Base-by-base conservation (phyloP, 1,140 invertebrate genomes). In the Zaprionus davidi region DNA sequence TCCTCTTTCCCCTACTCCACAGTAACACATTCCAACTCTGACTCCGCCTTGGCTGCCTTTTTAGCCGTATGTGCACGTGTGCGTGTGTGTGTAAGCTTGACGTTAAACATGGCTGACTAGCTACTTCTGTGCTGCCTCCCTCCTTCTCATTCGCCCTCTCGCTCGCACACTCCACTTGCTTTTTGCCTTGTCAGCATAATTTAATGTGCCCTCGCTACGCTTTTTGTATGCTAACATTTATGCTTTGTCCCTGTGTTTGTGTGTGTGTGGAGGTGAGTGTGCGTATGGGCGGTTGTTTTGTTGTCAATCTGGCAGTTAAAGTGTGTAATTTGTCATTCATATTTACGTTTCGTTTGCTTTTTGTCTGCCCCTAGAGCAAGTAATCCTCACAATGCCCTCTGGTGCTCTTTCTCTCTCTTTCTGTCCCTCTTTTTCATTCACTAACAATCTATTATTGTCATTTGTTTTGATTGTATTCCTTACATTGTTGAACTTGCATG, bases 261-360 rank as follows among this genome's bases (percentile, higher is more conserved):
- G 20, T 57, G 22, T 46, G 46, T 49, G 15, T 56, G 15, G 17
- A 49, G 51, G 34, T 67, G 22, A 17, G 20, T 71, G 51, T 68
- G 62, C 56, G 64, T 73, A 31, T 68, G 44, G 38, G 38, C 51
- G 38, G 36, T 34, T 64, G 36, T 68, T 55, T 68, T 69, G 56
- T 71, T 87, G 80, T 88, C 83, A 87, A 83, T 78, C 83, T 87
- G 83, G 68, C 83, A 88, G 84, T 59, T 70, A 78, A 88, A 88
- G 81, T 87, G 74, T 84, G 84, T 84, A 87, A 87, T 87, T 87
- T 86, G 84, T 87, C 84, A 87, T 87, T 87, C 72, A 88, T 83
- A 86, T 88, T 78, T 72, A 71, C 69, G 55, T 63, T 71, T 44
- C 24, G 41, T 59, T 58, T 69, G 46, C 68, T 56, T 55, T 55